Conservation (phyloP, 2,113 vertebrate species). For the Misgurnus anguillicaudatus region DNA sequence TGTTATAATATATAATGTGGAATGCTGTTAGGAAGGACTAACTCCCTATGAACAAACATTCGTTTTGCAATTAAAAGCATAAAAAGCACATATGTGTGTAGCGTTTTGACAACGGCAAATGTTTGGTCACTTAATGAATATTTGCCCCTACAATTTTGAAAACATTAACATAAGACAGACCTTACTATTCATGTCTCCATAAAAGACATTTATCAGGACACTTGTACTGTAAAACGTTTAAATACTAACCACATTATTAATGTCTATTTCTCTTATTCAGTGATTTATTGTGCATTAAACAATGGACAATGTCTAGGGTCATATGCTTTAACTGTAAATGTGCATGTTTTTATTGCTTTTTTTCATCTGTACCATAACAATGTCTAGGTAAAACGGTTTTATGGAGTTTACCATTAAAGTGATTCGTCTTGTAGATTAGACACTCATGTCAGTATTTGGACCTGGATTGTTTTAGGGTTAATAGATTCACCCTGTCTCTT, state of each 20-base stretch:
- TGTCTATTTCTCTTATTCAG: not conserved
- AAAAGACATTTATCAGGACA: conserved; percentile 12
- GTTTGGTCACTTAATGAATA: not conserved
- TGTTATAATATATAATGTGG: too few species aligned
- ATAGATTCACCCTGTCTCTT: conserved; percentile 7
- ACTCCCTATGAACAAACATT: too few species aligned
- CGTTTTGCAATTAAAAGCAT: too few species aligned
- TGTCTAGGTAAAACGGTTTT: not conserved
- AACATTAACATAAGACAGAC: not conserved
- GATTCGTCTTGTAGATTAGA: not conserved
- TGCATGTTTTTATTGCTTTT: not conserved
- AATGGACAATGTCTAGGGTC: not conserved
- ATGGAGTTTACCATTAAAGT: not conserved
- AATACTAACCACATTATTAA: not conserved
- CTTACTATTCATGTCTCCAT: not conserved
- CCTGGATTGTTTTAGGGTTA: conserved; percentile 6
- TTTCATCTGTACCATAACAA: conserved; percentile 2
- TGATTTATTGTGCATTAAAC: not conserved
- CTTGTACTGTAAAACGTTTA: not conserved
- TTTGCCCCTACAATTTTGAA: not conserved
- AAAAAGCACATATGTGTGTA: too few species aligned
- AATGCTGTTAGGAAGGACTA: too few species aligned
- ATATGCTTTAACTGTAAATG: not conserved
- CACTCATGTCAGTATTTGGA: not conserved
- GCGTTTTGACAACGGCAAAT: too few species aligned